These are phyloP conservation scores for Choreutis nemorana DNA, from an alignment of 2,888 invertebrate species.

Conservation along the genomic window DNA sequence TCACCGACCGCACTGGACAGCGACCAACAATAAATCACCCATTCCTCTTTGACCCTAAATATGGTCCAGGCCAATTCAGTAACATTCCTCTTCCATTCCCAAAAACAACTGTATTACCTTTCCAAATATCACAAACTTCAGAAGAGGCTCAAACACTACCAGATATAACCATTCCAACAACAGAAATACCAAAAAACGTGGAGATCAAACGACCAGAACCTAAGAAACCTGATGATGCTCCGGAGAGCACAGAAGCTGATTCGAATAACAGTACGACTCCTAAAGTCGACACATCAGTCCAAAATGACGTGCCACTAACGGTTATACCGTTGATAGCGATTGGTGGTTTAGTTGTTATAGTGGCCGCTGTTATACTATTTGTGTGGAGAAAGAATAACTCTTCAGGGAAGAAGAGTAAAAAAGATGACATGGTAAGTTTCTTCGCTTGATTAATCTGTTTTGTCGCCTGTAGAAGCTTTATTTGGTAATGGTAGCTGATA, in stretches of 20 bases:
- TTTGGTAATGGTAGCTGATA: too few species aligned
- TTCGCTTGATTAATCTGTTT: too few species aligned
- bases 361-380: slow-evolving; percentile 72
- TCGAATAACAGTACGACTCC: slow-evolving; percentile 23
- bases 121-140: slow-evolving; percentile 33
- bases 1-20: slow-evolving; percentile 36
- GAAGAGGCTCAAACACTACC: slow-evolving; percentile 32
- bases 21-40: slow-evolving; percentile 17
- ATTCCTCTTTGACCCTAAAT: slow-evolving; percentile 26
- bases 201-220: too few species aligned
- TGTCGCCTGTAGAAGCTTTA: too few species aligned
- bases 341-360: slow-evolving; percentile 72
- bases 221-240: slow-evolving; percentile 26
- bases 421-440: slow-evolving; percentile 77
- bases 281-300: slow-evolving; percentile 38
- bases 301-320: slow-evolving; percentile 68
- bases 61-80: too few species aligned
- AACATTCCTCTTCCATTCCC: slow-evolving; percentile 21
- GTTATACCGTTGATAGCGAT: slow-evolving; percentile 77
- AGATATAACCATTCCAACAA: slow-evolving; percentile 32
- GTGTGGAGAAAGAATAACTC: slow-evolving; percentile 75
- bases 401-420: slow-evolving; percentile 70
- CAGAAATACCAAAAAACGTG: slow-evolving; percentile 27
- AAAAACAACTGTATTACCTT: slow-evolving; percentile 26
- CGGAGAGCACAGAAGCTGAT: slow-evolving; percentile 25